A percentile compares a stretch with the other conserved stretches of the same genome.
These are phyloP conservation scores for Allobates femoralis DNA, from an alignment of 2,797 vertebrate species.

Conservation along the genomic window DNA sequence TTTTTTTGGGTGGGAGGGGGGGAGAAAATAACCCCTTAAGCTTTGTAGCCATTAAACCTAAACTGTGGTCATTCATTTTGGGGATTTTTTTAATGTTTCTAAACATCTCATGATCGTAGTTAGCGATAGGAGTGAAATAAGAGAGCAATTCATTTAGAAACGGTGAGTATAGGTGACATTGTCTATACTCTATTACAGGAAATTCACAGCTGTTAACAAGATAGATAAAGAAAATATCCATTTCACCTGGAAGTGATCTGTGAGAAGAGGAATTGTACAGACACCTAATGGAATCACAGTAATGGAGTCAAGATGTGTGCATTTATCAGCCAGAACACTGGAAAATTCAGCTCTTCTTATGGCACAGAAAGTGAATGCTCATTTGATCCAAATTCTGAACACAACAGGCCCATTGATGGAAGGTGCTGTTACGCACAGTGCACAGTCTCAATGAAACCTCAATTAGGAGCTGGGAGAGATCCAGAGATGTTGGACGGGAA, in stretches of 20 bases:
- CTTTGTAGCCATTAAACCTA: no score
- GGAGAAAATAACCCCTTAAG: no score
- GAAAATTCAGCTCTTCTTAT: slow-evolving; percentile 26
- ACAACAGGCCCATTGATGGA: slow-evolving; percentile 56
- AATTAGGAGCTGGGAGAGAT: slow-evolving; percentile 51
- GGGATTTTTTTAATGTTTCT: no score
- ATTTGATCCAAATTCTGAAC: slow-evolving; percentile 57
- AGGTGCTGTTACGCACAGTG: slow-evolving; percentile 30
- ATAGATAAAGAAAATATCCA: slow-evolving; percentile 24
- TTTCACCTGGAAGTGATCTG: slow-evolving; percentile 27
- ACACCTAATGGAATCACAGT: slow-evolving; percentile 17
- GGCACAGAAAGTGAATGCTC: slow-evolving; percentile 23
- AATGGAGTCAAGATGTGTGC: slow-evolving; percentile 36
- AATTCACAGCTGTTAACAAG: slow-evolving; percentile 22
- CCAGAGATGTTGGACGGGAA: slow-evolving; percentile 37
- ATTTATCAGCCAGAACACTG: slow-evolving; percentile 25
- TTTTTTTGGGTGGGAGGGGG: no score
- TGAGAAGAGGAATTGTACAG: neutral
- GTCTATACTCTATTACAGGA: neutral
- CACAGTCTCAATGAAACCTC: slow-evolving; percentile 50
- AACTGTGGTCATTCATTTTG: no score
- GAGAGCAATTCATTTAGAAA: no score
- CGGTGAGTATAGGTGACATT: neutral
- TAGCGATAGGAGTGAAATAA: no score
- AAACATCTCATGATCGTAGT: no score